Base-by-base conservation (phyloP, 2,888 invertebrate species). In the Chromoteleia sp. region DNA sequence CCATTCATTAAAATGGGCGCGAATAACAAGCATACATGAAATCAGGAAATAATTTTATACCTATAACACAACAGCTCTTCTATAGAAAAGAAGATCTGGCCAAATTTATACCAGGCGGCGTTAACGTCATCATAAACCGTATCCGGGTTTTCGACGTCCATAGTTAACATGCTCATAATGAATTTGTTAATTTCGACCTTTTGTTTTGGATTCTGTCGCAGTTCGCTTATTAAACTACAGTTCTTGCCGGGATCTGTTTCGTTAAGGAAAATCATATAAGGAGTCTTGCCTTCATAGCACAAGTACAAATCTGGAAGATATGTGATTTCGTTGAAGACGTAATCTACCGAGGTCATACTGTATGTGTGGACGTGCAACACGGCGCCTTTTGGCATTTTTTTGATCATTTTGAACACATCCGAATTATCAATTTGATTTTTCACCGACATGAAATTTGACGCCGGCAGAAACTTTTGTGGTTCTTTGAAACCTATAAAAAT, bases 341-440 rank as follows among this genome's bases (percentile, higher is more conserved):
- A 95, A 80, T 95, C 94, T 0, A 94, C 92, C 4, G 94, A 94
- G 15, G 94, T 92, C 0, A 95, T 91, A 0, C 94, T 94, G 74
- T 94, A 94, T 82, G 95, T 94, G 87, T 96, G 96, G 0, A 94
- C 92, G 88, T 96, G 96, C 10, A 96, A 89, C 0, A 94, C 94
- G 0, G 94, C 95, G 2, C 96, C 97, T 87, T 97, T 97, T 0
- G 97, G 97, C 93, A 97, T 93, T 33, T 91, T 91, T 79, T 93
- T 92, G 8, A 97, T 93, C 5, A 96, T 92, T 83, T 93, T 90
- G 86, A 94, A 96, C 0, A 96, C 94, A 78, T 93, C 92, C 0
- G 96, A 95, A 0, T 92, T 84, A 4, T 93, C 92, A 45, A 96
- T 95, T 12, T 92, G 89, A 0, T 93, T 87, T 85, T 94, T 94